Evolutionary conservation across 2,113 vertebrate species (phyloP).

Genomic region (Periophthalmodon schlosseri): DNA sequence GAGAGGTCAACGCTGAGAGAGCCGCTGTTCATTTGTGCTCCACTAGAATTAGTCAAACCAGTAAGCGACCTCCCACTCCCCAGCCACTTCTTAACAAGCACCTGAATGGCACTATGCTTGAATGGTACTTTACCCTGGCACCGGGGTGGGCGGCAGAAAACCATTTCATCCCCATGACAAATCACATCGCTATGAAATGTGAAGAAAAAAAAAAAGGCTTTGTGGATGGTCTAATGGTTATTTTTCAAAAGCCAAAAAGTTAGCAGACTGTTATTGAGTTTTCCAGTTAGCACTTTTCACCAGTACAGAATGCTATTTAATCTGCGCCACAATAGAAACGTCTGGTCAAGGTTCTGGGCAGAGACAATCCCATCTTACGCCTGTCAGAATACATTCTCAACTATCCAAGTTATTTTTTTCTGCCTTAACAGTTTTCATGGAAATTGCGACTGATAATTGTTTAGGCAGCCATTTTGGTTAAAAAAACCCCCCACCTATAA

Average conservation of each 20-base stretch:
- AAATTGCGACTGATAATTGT: neutral
- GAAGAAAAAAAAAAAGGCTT: neutral
- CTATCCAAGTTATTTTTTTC: neutral
- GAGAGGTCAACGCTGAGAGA: constrained; percentile 30
- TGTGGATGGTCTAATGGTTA: constrained; percentile 11
- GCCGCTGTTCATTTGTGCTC: constrained; percentile 25
- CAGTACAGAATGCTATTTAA: constrained; percentile 2
- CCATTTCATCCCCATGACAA: constrained; percentile 10
- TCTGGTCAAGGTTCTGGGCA: neutral
- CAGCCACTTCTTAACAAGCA: neutral
- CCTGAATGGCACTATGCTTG: neutral
- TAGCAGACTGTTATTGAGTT: constrained; percentile 5
- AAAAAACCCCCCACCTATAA: too few species aligned
- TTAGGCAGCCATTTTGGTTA: neutral
- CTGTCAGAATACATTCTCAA: neutral
- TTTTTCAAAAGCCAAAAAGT: constrained; percentile 3
- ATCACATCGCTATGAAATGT: neutral
- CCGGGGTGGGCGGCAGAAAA: neutral
- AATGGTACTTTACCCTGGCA: constrained; percentile 5
- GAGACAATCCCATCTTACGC: neutral
- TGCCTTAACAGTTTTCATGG: neutral
- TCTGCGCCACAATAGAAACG: neutral
- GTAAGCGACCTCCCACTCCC: neutral
- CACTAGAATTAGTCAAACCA: constrained; percentile 39
- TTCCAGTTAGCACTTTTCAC: constrained; percentile 7